Conservation (phyloP, 2,888 invertebrate species). For the Frankliniella intonsa region DNA sequence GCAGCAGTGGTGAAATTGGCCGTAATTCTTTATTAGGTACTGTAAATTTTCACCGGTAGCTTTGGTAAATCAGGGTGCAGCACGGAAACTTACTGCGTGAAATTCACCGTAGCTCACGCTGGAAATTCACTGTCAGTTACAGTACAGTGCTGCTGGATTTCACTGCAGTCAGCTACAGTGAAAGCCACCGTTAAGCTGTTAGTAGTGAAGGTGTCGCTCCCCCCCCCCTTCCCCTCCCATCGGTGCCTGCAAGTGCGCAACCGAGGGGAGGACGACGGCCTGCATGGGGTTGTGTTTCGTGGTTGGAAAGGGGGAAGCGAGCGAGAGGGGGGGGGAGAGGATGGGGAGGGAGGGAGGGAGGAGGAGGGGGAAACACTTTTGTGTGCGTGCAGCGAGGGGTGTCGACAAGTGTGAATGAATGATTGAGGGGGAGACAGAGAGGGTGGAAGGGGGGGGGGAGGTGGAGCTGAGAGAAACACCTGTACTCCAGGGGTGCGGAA, state of each 20-base stretch:
- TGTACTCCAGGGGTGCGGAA: neutral
- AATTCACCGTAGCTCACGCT: too few relatives aligned
- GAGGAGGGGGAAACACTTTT: neutral
- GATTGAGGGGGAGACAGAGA: neutral
- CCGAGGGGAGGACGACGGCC: neutral
- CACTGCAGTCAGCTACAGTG: too few relatives aligned
- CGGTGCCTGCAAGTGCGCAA: neutral
- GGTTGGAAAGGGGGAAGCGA: neutral
- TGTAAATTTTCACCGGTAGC: too few relatives aligned
- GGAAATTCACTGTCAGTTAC: too few relatives aligned
- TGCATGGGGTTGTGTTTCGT: neutral
- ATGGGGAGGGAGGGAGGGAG: neutral
- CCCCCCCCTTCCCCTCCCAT: neutral
- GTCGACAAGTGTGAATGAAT: conserved; percentile 21
- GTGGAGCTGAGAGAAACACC: neutral
- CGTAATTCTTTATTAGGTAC: too few relatives aligned
- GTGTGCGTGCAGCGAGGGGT: neutral
- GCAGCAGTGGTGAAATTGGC: too few relatives aligned
- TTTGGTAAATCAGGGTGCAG: too few relatives aligned
- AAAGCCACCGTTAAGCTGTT: too few relatives aligned
- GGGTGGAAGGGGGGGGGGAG: neutral
- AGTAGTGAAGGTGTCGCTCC: neutral
- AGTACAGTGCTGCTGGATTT: too few relatives aligned
- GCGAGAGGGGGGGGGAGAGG: neutral
- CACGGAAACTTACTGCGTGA: too few relatives aligned